These are phyloP conservation scores for Hybos culiciformis DNA, from an alignment of 2,888 invertebrate species.

Conservation along the genomic window DNA sequence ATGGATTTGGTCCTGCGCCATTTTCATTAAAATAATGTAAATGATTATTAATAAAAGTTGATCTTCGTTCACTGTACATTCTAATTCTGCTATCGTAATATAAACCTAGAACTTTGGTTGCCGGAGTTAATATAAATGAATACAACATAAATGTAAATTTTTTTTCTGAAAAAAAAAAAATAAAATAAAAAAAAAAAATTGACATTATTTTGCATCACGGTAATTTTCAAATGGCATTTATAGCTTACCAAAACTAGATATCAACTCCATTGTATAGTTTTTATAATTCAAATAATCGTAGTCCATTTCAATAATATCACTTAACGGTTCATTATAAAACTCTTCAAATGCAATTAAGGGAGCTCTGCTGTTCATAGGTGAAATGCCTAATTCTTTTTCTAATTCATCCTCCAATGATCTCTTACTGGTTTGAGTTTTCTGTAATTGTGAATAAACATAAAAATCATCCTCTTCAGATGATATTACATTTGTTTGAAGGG, in stretches of 20 bases:
- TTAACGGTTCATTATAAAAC: slow-evolving; percentile 88
- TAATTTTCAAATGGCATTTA: not conserved
- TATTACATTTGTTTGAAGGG: not conserved
- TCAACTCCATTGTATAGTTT: slow-evolving; percentile 38
- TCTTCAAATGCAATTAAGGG: slow-evolving; percentile 77
- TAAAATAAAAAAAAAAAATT: not conserved
- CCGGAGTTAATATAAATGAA: slow-evolving; percentile 80
- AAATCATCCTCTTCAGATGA: slow-evolving; percentile 27
- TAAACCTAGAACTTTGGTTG: slow-evolving; percentile 79
- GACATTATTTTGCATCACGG: too few relatives aligned
- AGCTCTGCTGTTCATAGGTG: slow-evolving; percentile 53
- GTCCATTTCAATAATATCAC: slow-evolving; percentile 88
- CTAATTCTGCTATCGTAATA: slow-evolving; percentile 90
- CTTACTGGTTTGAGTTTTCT: slow-evolving; percentile 26
- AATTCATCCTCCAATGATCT: slow-evolving; percentile 35
- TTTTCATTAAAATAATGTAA: slow-evolving; percentile 71
- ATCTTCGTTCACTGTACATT: slow-evolving; percentile 84
- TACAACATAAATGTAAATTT: slow-evolving; percentile 85
- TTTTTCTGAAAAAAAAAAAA: slow-evolving; percentile 30
- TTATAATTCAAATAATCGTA: slow-evolving; percentile 85
- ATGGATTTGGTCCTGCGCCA: slow-evolving; percentile 70
- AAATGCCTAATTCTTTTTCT: slow-evolving; percentile 55
- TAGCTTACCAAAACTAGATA: slow-evolving; percentile 17
- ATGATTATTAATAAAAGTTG: slow-evolving; percentile 58
- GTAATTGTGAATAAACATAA: slow-evolving; percentile 27